Base-by-base conservation (phyloP, 2,888 invertebrate genomes). In the Melinopterus prodromus region DNA sequence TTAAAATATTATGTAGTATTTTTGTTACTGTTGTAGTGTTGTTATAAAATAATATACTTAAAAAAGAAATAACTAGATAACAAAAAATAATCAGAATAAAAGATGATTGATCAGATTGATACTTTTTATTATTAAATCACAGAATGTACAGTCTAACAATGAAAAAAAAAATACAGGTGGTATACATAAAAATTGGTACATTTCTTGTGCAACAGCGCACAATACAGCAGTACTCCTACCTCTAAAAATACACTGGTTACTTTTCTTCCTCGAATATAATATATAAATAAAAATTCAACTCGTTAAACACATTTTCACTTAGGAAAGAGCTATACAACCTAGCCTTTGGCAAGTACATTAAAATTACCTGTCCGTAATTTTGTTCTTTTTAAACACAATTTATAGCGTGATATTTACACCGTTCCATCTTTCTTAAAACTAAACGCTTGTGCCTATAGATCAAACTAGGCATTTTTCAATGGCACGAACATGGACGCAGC, bases 401-500 rank as follows among this genome's bases (percentile, higher is more conserved):
- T 2, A 7, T 53, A 2, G 53, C 12, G 53, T 53, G 53, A 53
- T 53, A 53, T 53, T 53, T 53, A 53, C 53, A 53, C 53, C 26
- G 3, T 26, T 26, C 53, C 53, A 53, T 53, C 53, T 53, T 53
- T 53, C 53, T 53, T 53, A 53, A 53, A 53, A 53, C 1, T 53
- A 9, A 53, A 9, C 9, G 38, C 12, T 53, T 53, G 53, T 53
- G 53, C 53, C 53, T 53, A 53, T 6, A 53, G 53, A 7, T 53
- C 12, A 12, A 9, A 53, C 53, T 53, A 53, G 53, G 53, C 53
- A 53, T 53, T 12, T 53, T 9, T 53, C 53, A 9, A 71, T 71
- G 71, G 71, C 71, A 71, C 71, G 2, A 15, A 71, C 71, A 71
- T 71, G 6, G 16, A 71, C n/a, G 15, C 71, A 74, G 15, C 35